Base-by-base conservation (phyloP, 2,888 invertebrate species). In the Scaptodrosophila latifasciaeformis region DNA sequence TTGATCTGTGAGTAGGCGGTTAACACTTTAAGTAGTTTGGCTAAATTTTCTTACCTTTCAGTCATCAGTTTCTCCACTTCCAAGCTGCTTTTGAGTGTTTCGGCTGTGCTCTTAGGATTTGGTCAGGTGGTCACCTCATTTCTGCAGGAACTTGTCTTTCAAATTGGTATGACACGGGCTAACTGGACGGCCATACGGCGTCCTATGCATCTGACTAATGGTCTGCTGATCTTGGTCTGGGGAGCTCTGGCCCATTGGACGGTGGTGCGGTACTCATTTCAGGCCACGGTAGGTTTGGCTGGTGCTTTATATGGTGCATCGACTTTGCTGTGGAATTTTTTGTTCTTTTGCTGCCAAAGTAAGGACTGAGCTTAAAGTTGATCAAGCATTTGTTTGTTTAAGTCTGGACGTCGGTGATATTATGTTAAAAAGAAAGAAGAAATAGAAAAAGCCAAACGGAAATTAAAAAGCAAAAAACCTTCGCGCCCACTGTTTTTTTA, bases 61-160 rank as follows among this genome's bases (percentile, higher is more conserved):
- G 86, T 84, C 56, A 86, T 86, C 27, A 86, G 86, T 59, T 80
- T 86, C 53, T 86, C 86, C 40, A 83, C 82, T 0, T 86, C 86
- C 2, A 86, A 86, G 62, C 74, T 86, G 21, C 70, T 86, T 43
- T 61, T 86, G 34, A 86, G 86, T 51, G 84, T 86, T 2, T 85
- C 86, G 3, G 84, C 86, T 1, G 86, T 85, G 2, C 64, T 86
- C 0, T 60, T 86, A 29, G 86, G 86, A n/a, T 86, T 86, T 21
- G 86, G 86, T 3, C 86, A 86, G 59, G 82, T 85, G 4, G 85
- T 86, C 0, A 85, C 86, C 17, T 65, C 85, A 31, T 86, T 86
- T 30, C 67, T 86, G 13, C 86, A 86, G 60, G 84, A 86, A 45
- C 74, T 84, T 31, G 82, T 86, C 24, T 72, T 86, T n/a, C 84